Evolutionary conservation across 2,113 vertebrate species (phyloP).

Genomic region (Toxostoma redivivum): DNA sequence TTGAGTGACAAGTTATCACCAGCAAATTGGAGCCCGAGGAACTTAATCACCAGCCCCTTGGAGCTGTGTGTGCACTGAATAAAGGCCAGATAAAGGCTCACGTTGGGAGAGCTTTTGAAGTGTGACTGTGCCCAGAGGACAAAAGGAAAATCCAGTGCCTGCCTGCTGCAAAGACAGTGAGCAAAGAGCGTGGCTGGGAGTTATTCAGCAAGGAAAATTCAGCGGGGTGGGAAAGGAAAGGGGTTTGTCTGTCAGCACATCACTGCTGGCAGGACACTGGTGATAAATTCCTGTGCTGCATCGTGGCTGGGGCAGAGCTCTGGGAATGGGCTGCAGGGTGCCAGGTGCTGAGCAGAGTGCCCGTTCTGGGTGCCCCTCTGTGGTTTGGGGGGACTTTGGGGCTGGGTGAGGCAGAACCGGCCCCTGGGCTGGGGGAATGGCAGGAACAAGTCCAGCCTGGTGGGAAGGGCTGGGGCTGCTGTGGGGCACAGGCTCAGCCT

Average conservation of each 20-base stretch:
- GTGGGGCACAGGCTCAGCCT: neutral
- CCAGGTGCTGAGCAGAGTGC: neutral
- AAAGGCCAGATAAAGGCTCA: neutral
- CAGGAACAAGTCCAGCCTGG: neutral
- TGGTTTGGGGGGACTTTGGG: neutral
- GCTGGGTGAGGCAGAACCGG: neutral
- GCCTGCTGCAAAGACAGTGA: neutral
- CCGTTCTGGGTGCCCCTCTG: fast-evolving
- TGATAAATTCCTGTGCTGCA: too few species aligned
- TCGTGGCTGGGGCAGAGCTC: neutral
- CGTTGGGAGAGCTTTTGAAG: neutral
- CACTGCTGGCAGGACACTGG: fast-evolving
- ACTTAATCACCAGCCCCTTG: neutral
- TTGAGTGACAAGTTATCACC: neutral
- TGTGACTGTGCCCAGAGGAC: neutral
- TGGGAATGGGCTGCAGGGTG: neutral
- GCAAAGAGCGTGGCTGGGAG: neutral
- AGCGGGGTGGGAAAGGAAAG: neutral
- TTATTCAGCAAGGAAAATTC: fast-evolving
- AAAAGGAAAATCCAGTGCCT: neutral
- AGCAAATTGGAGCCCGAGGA: neutral
- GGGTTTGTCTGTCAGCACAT: neutral
- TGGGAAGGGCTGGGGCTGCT: neutral
- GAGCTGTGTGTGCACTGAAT: neutral
- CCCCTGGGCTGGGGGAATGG: fast-evolving